These are phyloP conservation scores for Clarias magur DNA, from an alignment of 2,113 vertebrate genomes.

Conservation along the genomic window DNA sequence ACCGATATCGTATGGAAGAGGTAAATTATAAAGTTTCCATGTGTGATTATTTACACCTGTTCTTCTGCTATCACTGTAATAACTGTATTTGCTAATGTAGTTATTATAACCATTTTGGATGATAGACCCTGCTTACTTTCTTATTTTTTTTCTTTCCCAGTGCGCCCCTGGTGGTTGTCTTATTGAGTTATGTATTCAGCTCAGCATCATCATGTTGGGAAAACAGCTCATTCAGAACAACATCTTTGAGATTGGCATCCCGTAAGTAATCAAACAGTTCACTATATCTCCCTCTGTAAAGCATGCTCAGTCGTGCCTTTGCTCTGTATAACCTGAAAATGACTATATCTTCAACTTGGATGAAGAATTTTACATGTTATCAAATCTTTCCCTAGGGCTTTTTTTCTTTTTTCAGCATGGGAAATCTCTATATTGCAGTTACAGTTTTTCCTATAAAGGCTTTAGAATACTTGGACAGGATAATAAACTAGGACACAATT, in stretches of 20 bases:
- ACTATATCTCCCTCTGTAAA: not conserved
- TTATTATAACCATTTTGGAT: not conserved
- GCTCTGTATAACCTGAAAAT: not conserved
- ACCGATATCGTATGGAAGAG: slow-evolving; percentile 93
- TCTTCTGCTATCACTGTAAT: not conserved
- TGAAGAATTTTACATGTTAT: not conserved
- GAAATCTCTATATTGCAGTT: slow-evolving; percentile 12
- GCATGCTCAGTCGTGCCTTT: not conserved
- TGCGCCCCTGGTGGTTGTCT: slow-evolving; percentile 96
- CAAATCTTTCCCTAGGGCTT: not conserved
- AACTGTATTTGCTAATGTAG: not conserved
- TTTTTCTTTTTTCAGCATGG: not conserved
- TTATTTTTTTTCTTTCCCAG: slow-evolving; percentile 65
- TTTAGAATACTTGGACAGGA: not conserved
- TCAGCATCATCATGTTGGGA: slow-evolving; percentile 98
- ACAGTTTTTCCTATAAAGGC: slow-evolving; percentile 3
- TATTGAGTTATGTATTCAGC: slow-evolving; percentile 94
- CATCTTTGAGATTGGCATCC: slow-evolving; percentile 96
- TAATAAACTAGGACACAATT: slow-evolving; percentile 40
- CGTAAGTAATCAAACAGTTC: slow-evolving; percentile 76
- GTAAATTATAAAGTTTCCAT: slow-evolving; percentile 63
- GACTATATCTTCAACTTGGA: slow-evolving; percentile 1
- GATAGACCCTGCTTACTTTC: not conserved
- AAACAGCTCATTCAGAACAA: slow-evolving; percentile 99
- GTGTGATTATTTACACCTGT: not conserved